Conservation (phyloP, 1,140 invertebrate species). For the Hylaeus volcanicus region DNA sequence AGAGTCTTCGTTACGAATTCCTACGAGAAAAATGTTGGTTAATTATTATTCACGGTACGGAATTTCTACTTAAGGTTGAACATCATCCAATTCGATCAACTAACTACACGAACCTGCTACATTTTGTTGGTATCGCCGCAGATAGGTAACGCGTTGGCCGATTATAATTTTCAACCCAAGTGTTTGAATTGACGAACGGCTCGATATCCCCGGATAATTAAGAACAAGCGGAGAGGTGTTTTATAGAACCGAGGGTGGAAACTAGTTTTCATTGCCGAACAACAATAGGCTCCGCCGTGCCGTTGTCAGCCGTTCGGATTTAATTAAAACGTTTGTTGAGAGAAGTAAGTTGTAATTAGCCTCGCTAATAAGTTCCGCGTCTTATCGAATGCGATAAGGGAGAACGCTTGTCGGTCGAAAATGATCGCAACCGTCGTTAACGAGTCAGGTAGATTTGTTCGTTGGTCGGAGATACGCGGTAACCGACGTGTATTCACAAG, state of each 20-base stretch:
- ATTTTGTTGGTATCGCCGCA: too few relatives aligned
- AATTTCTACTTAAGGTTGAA: too few relatives aligned
- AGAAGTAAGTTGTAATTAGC: constrained; percentile 5
- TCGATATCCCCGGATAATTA: background rate
- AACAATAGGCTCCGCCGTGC: background rate
- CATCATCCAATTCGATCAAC: too few relatives aligned
- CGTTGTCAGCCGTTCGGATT: background rate
- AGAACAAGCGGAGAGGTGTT: background rate
- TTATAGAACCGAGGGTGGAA: background rate
- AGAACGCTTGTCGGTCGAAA: background rate
- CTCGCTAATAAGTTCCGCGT: constrained; percentile 20
- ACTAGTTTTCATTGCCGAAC: background rate
- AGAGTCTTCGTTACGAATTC: too few relatives aligned
- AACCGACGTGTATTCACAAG: background rate
- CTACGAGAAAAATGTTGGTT: too few relatives aligned
- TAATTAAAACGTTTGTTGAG: background rate
- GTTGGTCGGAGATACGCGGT: background rate
- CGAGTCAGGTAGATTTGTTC: constrained; percentile 20
- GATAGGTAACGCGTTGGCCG: too few relatives aligned
- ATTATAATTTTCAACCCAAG: too few relatives aligned
- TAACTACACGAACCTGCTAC: too few relatives aligned
- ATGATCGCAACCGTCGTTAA: constrained; percentile 18
- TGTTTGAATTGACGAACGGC: background rate
- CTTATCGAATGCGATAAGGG: constrained; percentile 3
- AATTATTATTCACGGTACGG: too few relatives aligned